Base-by-base conservation (phyloP, 2,888 invertebrate species). In the Melinopterus prodromus region DNA sequence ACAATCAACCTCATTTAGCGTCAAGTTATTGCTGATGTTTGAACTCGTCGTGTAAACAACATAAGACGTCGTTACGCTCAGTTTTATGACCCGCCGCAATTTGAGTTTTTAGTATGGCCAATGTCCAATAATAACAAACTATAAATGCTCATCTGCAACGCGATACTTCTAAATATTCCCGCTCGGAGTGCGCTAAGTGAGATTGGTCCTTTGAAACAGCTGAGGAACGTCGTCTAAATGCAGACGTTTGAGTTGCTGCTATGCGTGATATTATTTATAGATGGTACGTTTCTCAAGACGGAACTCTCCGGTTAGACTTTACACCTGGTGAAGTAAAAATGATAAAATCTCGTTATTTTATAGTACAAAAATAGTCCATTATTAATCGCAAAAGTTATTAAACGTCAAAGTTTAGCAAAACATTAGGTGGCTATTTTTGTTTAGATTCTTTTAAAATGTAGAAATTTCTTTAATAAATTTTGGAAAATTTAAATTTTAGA, bases 121-220 rank as follows among this genome's bases (percentile, higher is more conserved):
- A 53, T 53, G 53, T 53, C 53, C 53, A 53, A 53, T 53, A 53
- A 53, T 53, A 53, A 53, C 53, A 53, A 53, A 53, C 53, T 53
- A 53, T 53, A 53, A 53, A 53, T 53, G 53, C 53, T 53, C 53
- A 53, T 53, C 53, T 53, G 53, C 53, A 53, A 53, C 5, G 5
- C 53, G 53, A 53, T 53, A 53, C 53, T 53, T 53, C 53, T 53
- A 53, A 53, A 53, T 53, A 53, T 53, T 53, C 53, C 53, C 12
- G 53, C 2, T 53, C 3, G 12, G 53, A 53, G 53, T 53, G 53
- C 53, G 53, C 5, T 53, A 53, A 53, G 53, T 53, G 53, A 53
- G 53, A 53, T 53, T 53, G 53, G 53, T 53, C 53, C 53, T 53
- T 4, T 53, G 53, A 12, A 53, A 53, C 53, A 53, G 53, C 53